Evolutionary conservation across 2,797 vertebrate genomes (phyloP), one percentile per base, ranked within the genome.

Genomic region (Taeniopygia guttata): DNA sequence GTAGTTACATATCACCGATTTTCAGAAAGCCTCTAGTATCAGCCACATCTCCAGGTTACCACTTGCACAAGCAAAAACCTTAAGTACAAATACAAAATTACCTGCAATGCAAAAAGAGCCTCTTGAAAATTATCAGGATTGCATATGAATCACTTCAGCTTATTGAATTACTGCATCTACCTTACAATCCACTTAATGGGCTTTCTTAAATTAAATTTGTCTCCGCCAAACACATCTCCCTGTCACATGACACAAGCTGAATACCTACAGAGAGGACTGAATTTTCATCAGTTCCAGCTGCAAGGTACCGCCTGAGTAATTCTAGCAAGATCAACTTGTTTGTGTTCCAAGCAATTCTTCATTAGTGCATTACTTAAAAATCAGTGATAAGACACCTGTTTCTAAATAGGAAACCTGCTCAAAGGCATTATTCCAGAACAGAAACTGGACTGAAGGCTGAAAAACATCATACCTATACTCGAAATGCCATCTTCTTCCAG

Each of bases 391-490:
- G 14, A 36, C 1, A 4, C 5, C 56, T 36, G 7, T 19, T 80
- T 58, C 26, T 69, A 52, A 66, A 77, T 3, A 74, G 16, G 13
- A 70, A 89, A 42, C 2, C 0, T 2, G 3, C n/a, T 48, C 30
- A 29, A 68, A 72, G 32, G 52, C 56, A 48, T 54, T 29, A 4
- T 51, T 74, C 32, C 22, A 7, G 26, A 70, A 69, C 7, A 84
- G 43, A 59, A 76, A 69, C 22, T 11, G 29, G n/a, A 76, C 25
- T 6, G 52, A 43, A 73, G 82, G 60, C 56, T 73, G 51, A 29
- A 74, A 87, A 66, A 26, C 21, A 93, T 19, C 94, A 32, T 96
- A 95, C 95, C 95, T 87, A n/a, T 60, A 60, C 87, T 54, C 2
- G 58, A 85, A 18, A n/a, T 7, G 43, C 29, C 68, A 36, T 77